Percentiles rank a stretch among this genome's conserved stretches.
phyloP scores from a whole-genome alignment of 2,888 invertebrate genomes.

The Tachina grossa region DNA sequence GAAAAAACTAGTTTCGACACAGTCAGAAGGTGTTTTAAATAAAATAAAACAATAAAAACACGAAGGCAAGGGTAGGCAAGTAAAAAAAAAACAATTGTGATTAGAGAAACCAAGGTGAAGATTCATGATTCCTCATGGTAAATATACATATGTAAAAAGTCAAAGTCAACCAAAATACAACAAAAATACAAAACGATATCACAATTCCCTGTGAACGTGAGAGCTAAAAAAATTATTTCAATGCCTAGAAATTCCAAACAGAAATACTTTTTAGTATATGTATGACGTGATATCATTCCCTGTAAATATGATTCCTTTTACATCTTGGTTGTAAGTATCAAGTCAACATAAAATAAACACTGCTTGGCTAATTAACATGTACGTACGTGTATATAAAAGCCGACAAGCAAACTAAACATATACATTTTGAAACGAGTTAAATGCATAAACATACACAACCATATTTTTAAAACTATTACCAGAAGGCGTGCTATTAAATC shows the following conservation, averaged over 20 bases:
- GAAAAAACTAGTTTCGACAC: constrained; percentile 63
- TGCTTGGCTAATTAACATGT: constrained; percentile 67
- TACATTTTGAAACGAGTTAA: constrained; percentile 14
- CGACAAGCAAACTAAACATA: constrained; percentile 26
- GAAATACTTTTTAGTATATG: constrained; percentile 14
- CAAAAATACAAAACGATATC: constrained; percentile 70
- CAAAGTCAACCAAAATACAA: constrained; percentile 74
- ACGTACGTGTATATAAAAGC: constrained; percentile 1
- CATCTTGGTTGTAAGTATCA: constrained; percentile 27
- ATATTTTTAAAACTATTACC: constrained; percentile 4
- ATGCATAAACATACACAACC: neutral
- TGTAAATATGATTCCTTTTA: neutral
- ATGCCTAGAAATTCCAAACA: constrained; percentile 41
- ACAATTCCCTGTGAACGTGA: constrained; percentile 79
- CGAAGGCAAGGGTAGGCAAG: constrained; percentile 8
- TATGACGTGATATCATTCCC: constrained; percentile 14
- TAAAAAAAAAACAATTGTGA: constrained; percentile 22
- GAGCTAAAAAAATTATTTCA: constrained; percentile 69
- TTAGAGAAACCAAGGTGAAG: neutral
- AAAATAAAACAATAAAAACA: constrained; percentile 41
- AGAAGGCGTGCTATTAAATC: constrained; percentile 36
- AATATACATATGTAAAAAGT: constrained; percentile 75
- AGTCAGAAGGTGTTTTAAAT: constrained; percentile 72
- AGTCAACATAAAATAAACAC: constrained; percentile 29
- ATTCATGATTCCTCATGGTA: constrained; percentile 59